Percentiles rank a stretch among this genome's conserved stretches.
phyloP scores from a whole-genome alignment of 1,140 invertebrate species.

The Diuraphis noxia region DNA sequence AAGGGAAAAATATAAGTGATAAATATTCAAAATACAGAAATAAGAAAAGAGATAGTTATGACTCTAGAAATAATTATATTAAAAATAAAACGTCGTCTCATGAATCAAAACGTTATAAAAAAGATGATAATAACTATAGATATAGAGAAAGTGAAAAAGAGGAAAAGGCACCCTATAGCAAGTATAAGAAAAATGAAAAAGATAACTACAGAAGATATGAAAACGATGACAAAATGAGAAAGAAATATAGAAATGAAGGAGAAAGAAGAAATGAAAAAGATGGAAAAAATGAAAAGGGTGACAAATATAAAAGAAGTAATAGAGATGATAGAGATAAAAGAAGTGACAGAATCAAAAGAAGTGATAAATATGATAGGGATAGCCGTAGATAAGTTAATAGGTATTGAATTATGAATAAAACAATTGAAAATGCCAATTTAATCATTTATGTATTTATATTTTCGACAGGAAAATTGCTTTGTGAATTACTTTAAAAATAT shows the following conservation, averaged over 20 bases:
- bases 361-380: slow-evolving; percentile 34
- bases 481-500: not conserved
- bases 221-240: slow-evolving; percentile 53
- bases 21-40: slow-evolving; percentile 33
- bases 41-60: not conserved
- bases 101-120: not conserved
- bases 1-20: slow-evolving; percentile 47
- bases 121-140: not conserved
- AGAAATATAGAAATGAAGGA: slow-evolving; percentile 53
- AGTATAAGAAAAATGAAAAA: slow-evolving; percentile 35
- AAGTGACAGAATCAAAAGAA: slow-evolving; percentile 57
- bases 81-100: not conserved
- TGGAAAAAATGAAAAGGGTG: slow-evolving; percentile 38
- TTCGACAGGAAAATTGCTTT: not conserved
- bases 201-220: slow-evolving; percentile 53
- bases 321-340: slow-evolving; percentile 55
- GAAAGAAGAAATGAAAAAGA: slow-evolving; percentile 52
- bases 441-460: not conserved
- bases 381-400: slow-evolving; percentile 41
- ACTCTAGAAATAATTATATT: not conserved
- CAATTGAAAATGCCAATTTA: not conserved
- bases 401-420: slow-evolving; percentile 3
- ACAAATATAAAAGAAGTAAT: slow-evolving; percentile 40
- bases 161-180: slow-evolving; percentile 33
- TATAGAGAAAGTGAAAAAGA: slow-evolving; percentile 49